Percentiles rank a stretch among this genome's conserved stretches.
phyloP scores from a whole-genome alignment of 2,888 invertebrate species.

The Oscheius sp. region DNA sequence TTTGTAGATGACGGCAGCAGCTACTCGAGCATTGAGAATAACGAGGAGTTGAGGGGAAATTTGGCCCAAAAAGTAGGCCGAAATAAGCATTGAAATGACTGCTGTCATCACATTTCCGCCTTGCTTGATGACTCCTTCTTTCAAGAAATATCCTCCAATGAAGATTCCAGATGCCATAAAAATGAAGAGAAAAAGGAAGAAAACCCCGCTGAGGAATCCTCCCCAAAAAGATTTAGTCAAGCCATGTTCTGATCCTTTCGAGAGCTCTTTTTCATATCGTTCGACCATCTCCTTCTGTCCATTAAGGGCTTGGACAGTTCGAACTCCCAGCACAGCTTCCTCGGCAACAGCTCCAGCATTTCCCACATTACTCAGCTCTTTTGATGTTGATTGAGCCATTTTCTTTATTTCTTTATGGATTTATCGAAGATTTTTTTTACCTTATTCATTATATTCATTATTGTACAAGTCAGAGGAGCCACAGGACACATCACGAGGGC shows the following conservation, averaged over 20 bases:
- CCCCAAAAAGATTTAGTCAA: conserved; percentile 56
- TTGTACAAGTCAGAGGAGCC: conserved; percentile 40
- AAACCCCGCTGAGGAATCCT: conserved; percentile 58
- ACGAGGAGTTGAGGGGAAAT: conserved; percentile 64
- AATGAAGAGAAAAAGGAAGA: conserved; percentile 53
- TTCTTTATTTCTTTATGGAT: conserved; percentile 31
- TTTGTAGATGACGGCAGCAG: conserved; percentile 62
- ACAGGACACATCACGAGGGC: conserved; percentile 57
- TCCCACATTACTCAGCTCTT: conserved; percentile 51
- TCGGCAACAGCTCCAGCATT: conserved; percentile 60
- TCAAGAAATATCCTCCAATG: conserved; percentile 50
- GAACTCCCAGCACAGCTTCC: conserved; percentile 57
- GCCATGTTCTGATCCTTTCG: conserved; percentile 46
- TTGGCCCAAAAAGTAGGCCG: conserved; percentile 60
- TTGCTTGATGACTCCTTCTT: conserved; percentile 44
- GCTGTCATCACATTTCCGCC: conserved; percentile 64
- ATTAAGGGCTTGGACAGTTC: conserved; percentile 62
- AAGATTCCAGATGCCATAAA: conserved; percentile 54
- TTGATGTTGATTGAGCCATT: conserved; percentile 49
- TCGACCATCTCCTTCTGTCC: conserved; percentile 60
- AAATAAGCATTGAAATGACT: conserved; percentile 48
- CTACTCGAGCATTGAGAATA: conserved; percentile 63
- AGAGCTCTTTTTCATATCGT: conserved; percentile 45
- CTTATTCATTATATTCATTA: conserved; percentile 49
- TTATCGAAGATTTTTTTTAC: conserved; percentile 16